Evolutionary conservation across 2,888 invertebrate genomes (phyloP).

Genomic region (Coelinius sp.): DNA sequence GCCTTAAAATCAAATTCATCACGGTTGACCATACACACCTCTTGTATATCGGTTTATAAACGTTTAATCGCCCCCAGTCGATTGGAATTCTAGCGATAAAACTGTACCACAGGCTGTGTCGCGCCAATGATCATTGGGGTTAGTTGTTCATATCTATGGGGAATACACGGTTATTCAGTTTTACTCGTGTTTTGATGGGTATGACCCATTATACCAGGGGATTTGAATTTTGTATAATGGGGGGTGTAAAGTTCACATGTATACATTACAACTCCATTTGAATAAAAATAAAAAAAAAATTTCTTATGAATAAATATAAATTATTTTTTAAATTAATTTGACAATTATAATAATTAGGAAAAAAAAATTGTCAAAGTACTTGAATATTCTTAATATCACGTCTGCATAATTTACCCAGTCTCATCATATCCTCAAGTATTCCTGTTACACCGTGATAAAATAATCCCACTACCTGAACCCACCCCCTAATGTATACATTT

Average conservation of each 20-base stretch:
- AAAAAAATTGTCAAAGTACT: too few species aligned
- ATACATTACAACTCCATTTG: too few species aligned
- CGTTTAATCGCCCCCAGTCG: conserved; percentile 30
- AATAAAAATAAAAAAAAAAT: too few species aligned
- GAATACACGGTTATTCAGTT: not conserved
- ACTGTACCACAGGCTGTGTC: conserved; percentile 26
- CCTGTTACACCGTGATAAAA: too few species aligned
- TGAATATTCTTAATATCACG: too few species aligned
- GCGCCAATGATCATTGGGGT: conserved; percentile 31
- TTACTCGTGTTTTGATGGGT: not conserved
- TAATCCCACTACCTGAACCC: not conserved
- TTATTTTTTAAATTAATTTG: too few species aligned
- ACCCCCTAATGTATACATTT: not conserved
- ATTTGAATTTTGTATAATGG: not conserved
- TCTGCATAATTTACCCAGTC: too few species aligned
- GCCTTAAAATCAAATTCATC: conserved; percentile 49
- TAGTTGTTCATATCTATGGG: not conserved
- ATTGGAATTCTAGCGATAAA: conserved; percentile 49
- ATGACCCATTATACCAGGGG: not conserved
- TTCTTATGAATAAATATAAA: too few species aligned
- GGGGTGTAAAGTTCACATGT: too few species aligned
- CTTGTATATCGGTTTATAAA: conserved; percentile 1
- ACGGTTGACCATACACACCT: conserved; percentile 42
- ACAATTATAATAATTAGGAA: too few species aligned
- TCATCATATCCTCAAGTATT: too few species aligned